phyloP scores from a whole-genome alignment of 2,888 invertebrate species.

The Netelia inedita region DNA sequence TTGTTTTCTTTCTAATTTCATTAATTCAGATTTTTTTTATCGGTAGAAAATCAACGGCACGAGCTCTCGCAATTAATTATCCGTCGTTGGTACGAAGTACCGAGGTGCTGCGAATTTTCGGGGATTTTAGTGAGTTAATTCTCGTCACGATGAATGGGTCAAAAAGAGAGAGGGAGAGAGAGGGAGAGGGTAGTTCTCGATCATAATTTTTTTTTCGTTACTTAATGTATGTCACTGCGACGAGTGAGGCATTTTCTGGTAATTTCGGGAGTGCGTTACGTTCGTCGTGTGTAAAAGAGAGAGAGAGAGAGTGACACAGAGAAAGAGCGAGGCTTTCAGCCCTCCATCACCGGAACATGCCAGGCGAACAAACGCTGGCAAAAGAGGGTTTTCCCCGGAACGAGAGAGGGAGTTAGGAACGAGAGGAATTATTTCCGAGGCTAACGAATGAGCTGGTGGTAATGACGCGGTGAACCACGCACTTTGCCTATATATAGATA shows the following conservation, averaged over 20 bases:
- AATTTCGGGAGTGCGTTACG: constrained; percentile 64
- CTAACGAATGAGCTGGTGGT: constrained; percentile 69
- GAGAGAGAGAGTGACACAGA: constrained; percentile 13
- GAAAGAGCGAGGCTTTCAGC: constrained; percentile 25
- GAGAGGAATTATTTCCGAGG: constrained; percentile 68
- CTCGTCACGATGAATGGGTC: background rate
- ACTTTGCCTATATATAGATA: constrained; percentile 38
- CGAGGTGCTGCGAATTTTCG: too few species aligned
- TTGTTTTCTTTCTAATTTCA: background rate
- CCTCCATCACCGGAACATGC: constrained; percentile 32
- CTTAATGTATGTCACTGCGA: background rate
- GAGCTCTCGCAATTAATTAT: constrained; percentile 51
- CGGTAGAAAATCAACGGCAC: background rate
- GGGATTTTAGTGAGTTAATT: constrained; percentile 61
- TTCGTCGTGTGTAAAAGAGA: constrained; percentile 2
- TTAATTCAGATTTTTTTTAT: constrained; percentile 31
- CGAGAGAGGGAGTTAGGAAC: constrained; percentile 30
- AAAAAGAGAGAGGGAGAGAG: too few species aligned
- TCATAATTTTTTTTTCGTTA: too few species aligned
- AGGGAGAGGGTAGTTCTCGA: too few species aligned
- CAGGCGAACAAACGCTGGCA: constrained; percentile 52
- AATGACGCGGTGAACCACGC: constrained; percentile 71
- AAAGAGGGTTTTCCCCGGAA: constrained; percentile 34
- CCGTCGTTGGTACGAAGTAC: constrained; percentile 41
- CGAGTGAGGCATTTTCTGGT: constrained; percentile 56